Base-by-base conservation (phyloP, 2,888 invertebrate genomes). In the Conops quadrifasciatus region DNA sequence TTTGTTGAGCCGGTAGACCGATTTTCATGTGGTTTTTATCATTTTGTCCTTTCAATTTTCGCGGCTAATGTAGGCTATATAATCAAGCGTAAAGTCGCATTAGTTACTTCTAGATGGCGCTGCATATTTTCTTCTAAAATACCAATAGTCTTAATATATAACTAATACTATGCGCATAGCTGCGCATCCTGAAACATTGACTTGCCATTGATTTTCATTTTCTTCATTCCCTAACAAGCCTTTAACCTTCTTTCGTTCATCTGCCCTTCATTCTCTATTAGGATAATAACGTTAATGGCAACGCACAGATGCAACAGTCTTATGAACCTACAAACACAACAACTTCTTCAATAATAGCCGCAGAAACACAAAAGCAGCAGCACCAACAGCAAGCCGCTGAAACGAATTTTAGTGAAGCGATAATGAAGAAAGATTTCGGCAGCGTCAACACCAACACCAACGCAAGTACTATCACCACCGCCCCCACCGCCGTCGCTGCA, bases 241-340 rank as follows among this genome's bases (percentile, higher is more conserved):
- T 53, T 49, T 71, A 58, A 58, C 58, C 21, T 49, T 36, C 36
- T 36, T 36, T 36, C 36, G 9, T 36, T 45, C 59, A 65, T 71
- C 71, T 28, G 45, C 70, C 56, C 59, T 51, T 60, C 59, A 65
- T 67, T 67, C 28, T 56, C 45, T 7, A 36, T 60, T 62, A 79
- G 79, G 79, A 78, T 74, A 78, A 78, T 76, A 79, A 77, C 67
- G 77, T 76, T 70, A 79, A 79, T 75, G 79, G 78, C 73, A 79
- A 79, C 73, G 79, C 75, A 36, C 9, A 7, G 9, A 7, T 9
- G 75, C 76, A 75, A 73, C 45, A 73, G 68, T 66, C 71, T 51
- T 56, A 67, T 24, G 75, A 75, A 72, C 64, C 72, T 56, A 70
- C 71, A 30, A 67, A 71, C 58, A 73, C 72, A 45, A 68, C 76